Evolutionary conservation across 2,888 invertebrate genomes (phyloP).

Genomic region (Microctonus brassicae): DNA sequence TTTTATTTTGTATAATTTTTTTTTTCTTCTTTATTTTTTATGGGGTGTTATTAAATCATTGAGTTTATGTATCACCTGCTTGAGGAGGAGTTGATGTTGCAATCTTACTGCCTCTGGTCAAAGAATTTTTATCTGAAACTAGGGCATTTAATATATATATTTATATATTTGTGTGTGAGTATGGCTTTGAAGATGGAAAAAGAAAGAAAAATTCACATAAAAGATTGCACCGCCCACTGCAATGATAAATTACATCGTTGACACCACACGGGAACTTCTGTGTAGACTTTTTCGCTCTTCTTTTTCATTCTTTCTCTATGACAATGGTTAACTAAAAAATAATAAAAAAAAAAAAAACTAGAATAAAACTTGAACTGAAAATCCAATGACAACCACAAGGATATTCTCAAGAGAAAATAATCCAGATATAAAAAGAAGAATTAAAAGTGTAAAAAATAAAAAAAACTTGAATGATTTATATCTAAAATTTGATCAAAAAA

Average conservation of each 20-base stretch:
- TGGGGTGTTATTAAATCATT: conserved; percentile 7
- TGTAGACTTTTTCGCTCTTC: not conserved
- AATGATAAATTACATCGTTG: conserved; percentile 49
- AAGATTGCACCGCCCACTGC: conserved; percentile 44
- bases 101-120: not conserved
- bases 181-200: not conserved
- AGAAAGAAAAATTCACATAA: conserved; percentile 9
- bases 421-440: not conserved
- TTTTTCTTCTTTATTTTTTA: not conserved
- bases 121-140: conserved; percentile 4
- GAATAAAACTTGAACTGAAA: not conserved
- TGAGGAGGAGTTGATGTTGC: not conserved
- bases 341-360: too few species aligned
- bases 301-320: not conserved
- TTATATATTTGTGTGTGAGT: not conserved
- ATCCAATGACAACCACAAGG: not conserved
- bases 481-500: too few species aligned
- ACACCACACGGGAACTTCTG: conserved; percentile 36
- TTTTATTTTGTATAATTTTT: not conserved
- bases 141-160: conserved; percentile 4
- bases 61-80: conserved; percentile 17
- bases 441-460: not conserved
- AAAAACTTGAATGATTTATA: not conserved
- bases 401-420: conserved; percentile 17
- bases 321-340: conserved; percentile 7